Percentiles rank a stretch among this genome's conserved stretches.
These are phyloP conservation scores for Chironomus riparius DNA, from an alignment of 2,888 invertebrate genomes.

Conservation along the genomic window DNA sequence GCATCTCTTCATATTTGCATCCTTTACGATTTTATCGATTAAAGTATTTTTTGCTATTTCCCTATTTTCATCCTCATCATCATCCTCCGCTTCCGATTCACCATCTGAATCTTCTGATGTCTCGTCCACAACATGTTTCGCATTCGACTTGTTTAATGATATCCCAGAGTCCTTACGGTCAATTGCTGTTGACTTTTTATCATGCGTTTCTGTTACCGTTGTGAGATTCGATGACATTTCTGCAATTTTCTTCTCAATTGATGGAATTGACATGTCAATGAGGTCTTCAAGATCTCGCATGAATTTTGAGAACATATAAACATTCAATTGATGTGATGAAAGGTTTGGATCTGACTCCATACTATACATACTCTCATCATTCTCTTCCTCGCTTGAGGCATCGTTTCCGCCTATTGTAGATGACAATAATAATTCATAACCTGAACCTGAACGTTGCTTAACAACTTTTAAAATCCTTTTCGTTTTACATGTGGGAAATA, in stretches of 20 bases:
- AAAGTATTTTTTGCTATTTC: constrained; percentile 19
- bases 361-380: constrained; percentile 21
- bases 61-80: constrained; percentile 8
- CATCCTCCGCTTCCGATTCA: constrained; percentile 16
- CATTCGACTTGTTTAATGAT: constrained; percentile 14
- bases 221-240: constrained; percentile 36
- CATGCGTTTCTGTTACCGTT: constrained; percentile 21
- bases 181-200: neutral
- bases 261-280: constrained; percentile 34
- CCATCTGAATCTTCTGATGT: constrained; percentile 1
- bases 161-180: constrained; percentile 14
- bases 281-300: constrained; percentile 38
- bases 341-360: neutral
- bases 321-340: neutral
- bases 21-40: constrained; percentile 4
- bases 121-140: constrained; percentile 2
- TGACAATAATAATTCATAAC: neutral
- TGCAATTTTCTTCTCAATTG: constrained; percentile 34
- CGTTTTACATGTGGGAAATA: constrained; percentile 3
- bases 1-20: constrained; percentile 17
- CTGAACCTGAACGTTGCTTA: neutral
- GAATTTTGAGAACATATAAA: constrained; percentile 32
- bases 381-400: constrained; percentile 12
- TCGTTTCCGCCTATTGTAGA: neutral
- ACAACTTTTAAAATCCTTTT: constrained; percentile 12